A percentile compares a stretch with the other conserved stretches of the same genome.
phyloP scores from a whole-genome alignment of 1,140 invertebrate species.

The Nixonia krombeini region DNA sequence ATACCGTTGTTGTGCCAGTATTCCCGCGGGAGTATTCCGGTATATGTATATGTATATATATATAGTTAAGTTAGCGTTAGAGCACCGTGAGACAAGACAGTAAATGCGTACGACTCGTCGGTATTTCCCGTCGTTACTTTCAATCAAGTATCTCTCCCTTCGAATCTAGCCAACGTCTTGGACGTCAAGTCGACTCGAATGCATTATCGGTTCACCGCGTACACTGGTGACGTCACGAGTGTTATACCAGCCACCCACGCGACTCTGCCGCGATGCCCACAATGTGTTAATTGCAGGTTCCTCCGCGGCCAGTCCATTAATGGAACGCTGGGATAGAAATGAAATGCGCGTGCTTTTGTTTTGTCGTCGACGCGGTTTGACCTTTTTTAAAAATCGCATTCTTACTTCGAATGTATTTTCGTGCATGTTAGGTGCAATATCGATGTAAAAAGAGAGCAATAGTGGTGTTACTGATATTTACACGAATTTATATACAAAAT shows the following conservation, averaged over 20 bases:
- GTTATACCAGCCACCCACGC: constrained; percentile 23
- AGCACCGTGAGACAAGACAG: constrained; percentile 44
- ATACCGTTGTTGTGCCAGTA: constrained; percentile 31
- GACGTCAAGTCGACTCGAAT: constrained; percentile 48
- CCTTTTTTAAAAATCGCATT: too few relatives aligned
- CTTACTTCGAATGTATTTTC: too few relatives aligned
- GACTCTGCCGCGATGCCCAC: constrained; percentile 6
- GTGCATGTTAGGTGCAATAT: too few relatives aligned
- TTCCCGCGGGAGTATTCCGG: constrained; percentile 20
- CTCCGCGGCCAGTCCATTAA: constrained; percentile 41
- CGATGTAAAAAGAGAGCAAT: too few relatives aligned
- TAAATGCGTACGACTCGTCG: constrained; percentile 55
- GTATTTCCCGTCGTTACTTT: constrained; percentile 54
- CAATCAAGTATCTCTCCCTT: constrained; percentile 51
- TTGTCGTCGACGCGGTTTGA: too few relatives aligned
- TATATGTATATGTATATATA: too few relatives aligned
- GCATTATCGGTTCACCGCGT: constrained; percentile 19
- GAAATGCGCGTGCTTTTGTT: too few relatives aligned
- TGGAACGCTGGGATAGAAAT: too few relatives aligned
- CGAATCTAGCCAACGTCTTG: constrained; percentile 41
- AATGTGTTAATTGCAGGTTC: constrained; percentile 53
- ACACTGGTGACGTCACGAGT: constrained; percentile 9
- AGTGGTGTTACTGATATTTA: too few relatives aligned
- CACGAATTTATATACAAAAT: too few relatives aligned
- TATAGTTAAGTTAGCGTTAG: constrained; percentile 38